Percentiles rank a stretch among this genome's conserved stretches.
These are phyloP conservation scores for Lasioglossum vierecki DNA, from an alignment of 2,888 invertebrate species.

Conservation along the genomic window DNA sequence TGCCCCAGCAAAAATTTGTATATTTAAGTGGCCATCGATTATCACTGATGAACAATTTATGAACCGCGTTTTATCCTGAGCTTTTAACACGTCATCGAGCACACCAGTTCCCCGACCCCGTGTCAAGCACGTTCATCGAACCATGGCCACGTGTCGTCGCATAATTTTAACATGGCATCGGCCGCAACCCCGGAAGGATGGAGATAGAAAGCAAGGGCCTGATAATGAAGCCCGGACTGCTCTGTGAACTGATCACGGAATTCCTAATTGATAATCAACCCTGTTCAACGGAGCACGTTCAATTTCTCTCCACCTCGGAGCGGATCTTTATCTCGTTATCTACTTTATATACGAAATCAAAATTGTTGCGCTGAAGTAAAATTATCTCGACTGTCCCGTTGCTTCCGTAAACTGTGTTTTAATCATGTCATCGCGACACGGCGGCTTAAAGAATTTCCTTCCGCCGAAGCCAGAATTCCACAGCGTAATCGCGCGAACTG, in stretches of 20 bases:
- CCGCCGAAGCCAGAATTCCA: background rate
- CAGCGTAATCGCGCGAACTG: background rate
- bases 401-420: background rate
- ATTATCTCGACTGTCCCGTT: background rate
- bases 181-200: background rate
- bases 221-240: conserved; percentile 28
- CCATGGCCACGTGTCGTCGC: conserved; percentile 24
- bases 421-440: background rate
- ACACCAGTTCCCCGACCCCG: background rate
- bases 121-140: conserved; percentile 27
- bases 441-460: background rate
- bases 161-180: conserved; percentile 37
- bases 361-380: background rate
- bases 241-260: background rate
- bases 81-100: background rate
- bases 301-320: background rate
- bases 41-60: background rate
- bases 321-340: background rate
- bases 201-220: conserved; percentile 12
- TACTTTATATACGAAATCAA: background rate
- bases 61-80: background rate
- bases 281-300: background rate
- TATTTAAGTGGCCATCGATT: background rate
- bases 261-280: background rate
- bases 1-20: background rate